phyloP scores from a whole-genome alignment of 2,797 vertebrate genomes.

The Schizothorax lantsangensis region DNA sequence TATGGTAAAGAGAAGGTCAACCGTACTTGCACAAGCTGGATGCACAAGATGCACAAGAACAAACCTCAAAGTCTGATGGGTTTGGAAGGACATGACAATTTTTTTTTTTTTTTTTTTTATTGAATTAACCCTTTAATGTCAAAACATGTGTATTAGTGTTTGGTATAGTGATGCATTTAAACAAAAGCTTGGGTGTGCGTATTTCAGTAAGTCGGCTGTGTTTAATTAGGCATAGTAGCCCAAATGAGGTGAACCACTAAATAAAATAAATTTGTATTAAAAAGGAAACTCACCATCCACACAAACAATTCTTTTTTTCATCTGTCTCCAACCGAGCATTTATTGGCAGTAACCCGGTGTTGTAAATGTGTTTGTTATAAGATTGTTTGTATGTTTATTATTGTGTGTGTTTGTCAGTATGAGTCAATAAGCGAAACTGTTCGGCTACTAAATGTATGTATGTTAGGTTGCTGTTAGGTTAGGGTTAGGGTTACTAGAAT shows the following conservation, averaged over 20 bases:
- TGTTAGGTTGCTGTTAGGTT: neutral
- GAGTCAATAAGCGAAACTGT: neutral
- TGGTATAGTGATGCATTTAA: neutral
- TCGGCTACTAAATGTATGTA: neutral
- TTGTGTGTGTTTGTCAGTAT: neutral
- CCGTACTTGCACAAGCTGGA: too few species aligned
- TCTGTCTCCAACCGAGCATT: constrained; percentile 32
- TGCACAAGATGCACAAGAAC: neutral
- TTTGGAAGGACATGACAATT: neutral
- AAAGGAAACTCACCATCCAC: constrained; percentile 71
- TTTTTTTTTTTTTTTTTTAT: neutral
- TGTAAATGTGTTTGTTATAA: constrained; percentile 44
- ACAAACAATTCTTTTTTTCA: constrained; percentile 22
- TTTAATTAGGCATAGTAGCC: constrained; percentile 83
- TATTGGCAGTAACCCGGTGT: constrained; percentile 43
- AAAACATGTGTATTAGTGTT: neutral
- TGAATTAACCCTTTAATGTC: neutral
- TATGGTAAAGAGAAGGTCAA: neutral
- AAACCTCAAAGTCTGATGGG: neutral
- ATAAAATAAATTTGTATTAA: constrained; percentile 76
- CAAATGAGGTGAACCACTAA: constrained; percentile 77
- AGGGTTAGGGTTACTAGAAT: neutral
- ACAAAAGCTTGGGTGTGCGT: neutral
- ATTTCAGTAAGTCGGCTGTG: constrained; percentile 65
- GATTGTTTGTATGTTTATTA: constrained; percentile 38